Base-by-base conservation (phyloP, 2,113 vertebrate species). In the Coptodon rendalli region DNA sequence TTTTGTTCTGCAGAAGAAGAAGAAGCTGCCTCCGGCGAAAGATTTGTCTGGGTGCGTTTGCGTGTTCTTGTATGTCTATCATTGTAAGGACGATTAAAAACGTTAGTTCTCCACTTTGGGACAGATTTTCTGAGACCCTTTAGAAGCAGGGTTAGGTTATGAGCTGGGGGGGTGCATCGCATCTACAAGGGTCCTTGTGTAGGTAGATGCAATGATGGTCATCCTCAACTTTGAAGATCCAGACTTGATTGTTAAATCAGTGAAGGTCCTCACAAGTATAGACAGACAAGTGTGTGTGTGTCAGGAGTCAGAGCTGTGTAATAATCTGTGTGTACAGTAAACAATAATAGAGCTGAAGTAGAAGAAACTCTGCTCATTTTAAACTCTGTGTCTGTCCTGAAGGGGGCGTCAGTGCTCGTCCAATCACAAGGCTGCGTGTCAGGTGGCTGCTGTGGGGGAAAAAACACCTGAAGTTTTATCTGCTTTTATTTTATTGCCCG, bases 1-100 rank as follows among this genome's bases (percentile, higher is more conserved):
- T 6, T 89, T 66, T 87, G 79, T 91, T 80, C 31, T 87, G 79
- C 68, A 87, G 81, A 87, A 84, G 78, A 88, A 89, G 81, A 88
- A n/a, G 61, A 22, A 89, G 89, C 91, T 91, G 90, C 91, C 90
- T 90, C 68, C 61, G 73, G 91, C 88, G 83, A 91, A 90, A 91
- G 91, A 90, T 40, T 9, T 29, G 12, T 86, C 0, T 87, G 52
- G 45, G 59, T 81, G 13, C 56, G n/a, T 61, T 50, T 84, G 80
- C 81, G 29, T 79, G 54, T 61, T 79, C 22, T 17, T 54, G 61
- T 61, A 27, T 31, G 63, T 34, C 38, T 34, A 24, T 71, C 3
- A 9, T 73, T 78, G 40, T 36, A n/a, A 83, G 81, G 57, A 82
- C 17, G 12, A 22, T 19, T 22, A 11, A 52, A 83, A 66, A 12